Evolutionary conservation across 30 jellyfish, hydroid and myxozoan genomes (phyloP).

Genomic region (Catostylus mosaicus): DNA sequence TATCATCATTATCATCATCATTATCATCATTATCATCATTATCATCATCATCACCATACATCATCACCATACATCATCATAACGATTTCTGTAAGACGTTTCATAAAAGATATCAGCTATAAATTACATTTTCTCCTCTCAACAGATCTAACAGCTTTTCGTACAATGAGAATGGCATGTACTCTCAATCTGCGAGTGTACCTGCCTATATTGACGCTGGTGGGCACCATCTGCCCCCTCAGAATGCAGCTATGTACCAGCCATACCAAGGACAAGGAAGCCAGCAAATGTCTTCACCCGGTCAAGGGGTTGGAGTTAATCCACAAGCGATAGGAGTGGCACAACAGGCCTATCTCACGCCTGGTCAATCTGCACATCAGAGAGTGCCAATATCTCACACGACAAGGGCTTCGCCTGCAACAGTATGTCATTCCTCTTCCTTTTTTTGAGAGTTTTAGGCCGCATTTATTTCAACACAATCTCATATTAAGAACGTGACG

Average conservation of each 20-base stretch:
- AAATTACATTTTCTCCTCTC: no score
- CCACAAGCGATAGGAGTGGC: slow-evolving; percentile 99
- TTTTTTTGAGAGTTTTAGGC: background rate
- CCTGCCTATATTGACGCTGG: slow-evolving; percentile 91
- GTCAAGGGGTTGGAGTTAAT: slow-evolving; percentile 94
- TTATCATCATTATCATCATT: no score
- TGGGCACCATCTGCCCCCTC: slow-evolving; percentile 84
- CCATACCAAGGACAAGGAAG: slow-evolving; percentile 86
- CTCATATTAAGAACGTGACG: no score
- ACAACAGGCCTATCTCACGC: slow-evolving; percentile 94
- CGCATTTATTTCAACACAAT: background rate
- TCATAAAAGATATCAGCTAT: no score
- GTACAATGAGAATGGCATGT: slow-evolving; percentile 92
- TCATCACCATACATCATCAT: no score
- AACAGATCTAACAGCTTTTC: slow-evolving; percentile 86
- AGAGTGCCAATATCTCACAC: slow-evolving; percentile 99
- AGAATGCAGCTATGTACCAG: slow-evolving; percentile 90
- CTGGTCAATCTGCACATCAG: slow-evolving; percentile 99
- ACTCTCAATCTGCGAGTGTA: slow-evolving; percentile 90
- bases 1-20: no score
- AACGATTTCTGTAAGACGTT: no score
- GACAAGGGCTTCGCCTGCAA: slow-evolving; percentile 99
- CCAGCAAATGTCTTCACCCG: slow-evolving; percentile 78
- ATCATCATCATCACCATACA: no score
- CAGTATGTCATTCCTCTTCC: slow-evolving; percentile 92